A percentile compares a stretch with the other conserved stretches of the same genome.
These are phyloP conservation scores for Prolemur simus DNA, from an alignment of 2,113 vertebrate genomes.

Conservation along the genomic window DNA sequence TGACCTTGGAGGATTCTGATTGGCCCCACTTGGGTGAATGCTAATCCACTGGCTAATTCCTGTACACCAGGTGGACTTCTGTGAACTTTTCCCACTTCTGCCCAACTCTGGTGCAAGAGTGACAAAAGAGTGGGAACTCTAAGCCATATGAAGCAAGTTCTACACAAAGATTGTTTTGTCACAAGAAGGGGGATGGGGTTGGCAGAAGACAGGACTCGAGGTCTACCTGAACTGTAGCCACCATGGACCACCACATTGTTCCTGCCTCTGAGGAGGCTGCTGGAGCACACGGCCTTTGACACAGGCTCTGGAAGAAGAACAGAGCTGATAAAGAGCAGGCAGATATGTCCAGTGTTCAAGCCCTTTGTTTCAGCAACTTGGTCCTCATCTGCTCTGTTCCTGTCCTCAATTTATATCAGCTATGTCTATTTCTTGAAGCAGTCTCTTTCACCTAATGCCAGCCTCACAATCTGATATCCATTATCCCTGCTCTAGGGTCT, in stretches of 20 bases:
- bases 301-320: no score
- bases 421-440: neutral
- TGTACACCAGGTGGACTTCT: neutral
- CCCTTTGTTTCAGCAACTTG: no score
- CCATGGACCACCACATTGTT: accelerated
- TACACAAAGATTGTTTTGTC: no score
- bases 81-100: no score
- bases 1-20: neutral
- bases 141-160: neutral
- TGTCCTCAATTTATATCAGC: neutral
- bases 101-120: neutral
- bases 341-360: neutral
- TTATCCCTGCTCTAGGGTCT: neutral
- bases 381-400: neutral
- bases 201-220: neutral
- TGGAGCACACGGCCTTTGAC: neutral
- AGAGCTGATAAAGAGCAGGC: neutral
- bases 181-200: accelerated
- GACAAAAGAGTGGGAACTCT: neutral
- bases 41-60: neutral
- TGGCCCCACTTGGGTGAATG: neutral
- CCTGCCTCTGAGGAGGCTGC: neutral
- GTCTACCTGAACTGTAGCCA: neutral
- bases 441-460: neutral
- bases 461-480: neutral